phyloP scores from a whole-genome alignment of 2,797 vertebrate species.

The Chaetodon trifasciatus region DNA sequence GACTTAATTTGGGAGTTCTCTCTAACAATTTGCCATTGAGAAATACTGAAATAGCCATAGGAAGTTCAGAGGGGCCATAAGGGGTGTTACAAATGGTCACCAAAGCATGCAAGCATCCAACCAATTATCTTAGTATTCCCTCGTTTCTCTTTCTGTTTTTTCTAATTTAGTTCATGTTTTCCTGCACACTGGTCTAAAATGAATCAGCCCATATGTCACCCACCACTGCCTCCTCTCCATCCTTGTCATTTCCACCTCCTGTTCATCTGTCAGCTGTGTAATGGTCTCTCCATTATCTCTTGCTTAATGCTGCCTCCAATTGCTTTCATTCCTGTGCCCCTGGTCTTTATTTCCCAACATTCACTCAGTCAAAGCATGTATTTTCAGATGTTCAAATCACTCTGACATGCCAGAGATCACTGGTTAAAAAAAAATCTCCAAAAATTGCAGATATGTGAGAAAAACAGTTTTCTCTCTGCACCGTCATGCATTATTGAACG shows the following conservation, averaged over 20 bases:
- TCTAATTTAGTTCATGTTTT: constrained; percentile 36
- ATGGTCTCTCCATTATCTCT: constrained; percentile 60
- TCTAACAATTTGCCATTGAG: not conserved
- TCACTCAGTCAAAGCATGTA: constrained; percentile 26
- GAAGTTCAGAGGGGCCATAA: not conserved
- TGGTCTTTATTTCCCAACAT: constrained; percentile 32
- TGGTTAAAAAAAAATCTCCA: not conserved
- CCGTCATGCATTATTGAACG: not conserved
- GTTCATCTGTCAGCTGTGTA: constrained; percentile 58
- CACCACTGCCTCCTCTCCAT: constrained; percentile 49
- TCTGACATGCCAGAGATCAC: not conserved
- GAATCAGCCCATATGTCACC: constrained; percentile 48
- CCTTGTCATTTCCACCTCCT: constrained; percentile 57
- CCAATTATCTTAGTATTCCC: constrained; percentile 17
- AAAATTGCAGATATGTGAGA: not conserved
- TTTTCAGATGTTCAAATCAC: constrained; percentile 37
- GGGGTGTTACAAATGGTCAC: not conserved
- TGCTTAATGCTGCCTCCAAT: constrained; percentile 46
- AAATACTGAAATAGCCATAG: not conserved
- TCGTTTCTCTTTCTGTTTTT: not conserved
- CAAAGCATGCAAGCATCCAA: constrained; percentile 23
- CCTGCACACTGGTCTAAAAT: constrained; percentile 29
- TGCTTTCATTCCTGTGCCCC: constrained; percentile 45
- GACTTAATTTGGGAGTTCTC: not conserved
- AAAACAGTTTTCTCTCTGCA: constrained; percentile 1